Percentiles rank a stretch among this genome's conserved stretches.
phyloP scores from a whole-genome alignment of 2,888 invertebrate species.

The Lepetodrilus schrolli region DNA sequence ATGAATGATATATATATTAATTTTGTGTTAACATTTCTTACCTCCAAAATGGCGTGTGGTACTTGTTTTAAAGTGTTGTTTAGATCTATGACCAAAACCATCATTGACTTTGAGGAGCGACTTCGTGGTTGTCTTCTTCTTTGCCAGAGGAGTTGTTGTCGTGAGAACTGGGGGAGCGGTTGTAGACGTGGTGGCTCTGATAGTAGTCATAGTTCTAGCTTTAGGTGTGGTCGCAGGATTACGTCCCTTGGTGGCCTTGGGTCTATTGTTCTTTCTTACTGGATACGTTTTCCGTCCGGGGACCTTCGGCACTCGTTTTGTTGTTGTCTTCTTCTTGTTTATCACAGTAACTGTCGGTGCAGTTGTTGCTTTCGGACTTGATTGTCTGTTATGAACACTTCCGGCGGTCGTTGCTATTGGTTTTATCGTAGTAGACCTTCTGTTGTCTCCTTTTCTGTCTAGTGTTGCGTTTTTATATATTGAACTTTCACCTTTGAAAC shows the following conservation, averaged over 20 bases:
- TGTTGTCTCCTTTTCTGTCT: not conserved
- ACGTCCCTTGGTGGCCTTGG: not conserved
- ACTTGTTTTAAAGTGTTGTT: not conserved
- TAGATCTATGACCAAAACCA: not conserved
- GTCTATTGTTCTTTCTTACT: too few relatives aligned
- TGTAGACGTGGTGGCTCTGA: not conserved
- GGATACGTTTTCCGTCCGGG: too few relatives aligned
- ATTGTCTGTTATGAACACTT: not conserved
- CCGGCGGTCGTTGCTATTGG: not conserved
- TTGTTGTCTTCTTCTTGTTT: not conserved
- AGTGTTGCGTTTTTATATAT: not conserved
- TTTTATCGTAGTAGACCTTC: not conserved
- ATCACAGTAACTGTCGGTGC: not conserved
- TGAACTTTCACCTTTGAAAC: not conserved
- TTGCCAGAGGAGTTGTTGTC: not conserved
- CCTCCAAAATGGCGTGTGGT: not conserved
- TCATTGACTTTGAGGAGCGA: not conserved
- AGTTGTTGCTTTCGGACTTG: not conserved
- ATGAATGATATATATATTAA: too few relatives aligned
- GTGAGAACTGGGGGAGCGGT: not conserved
- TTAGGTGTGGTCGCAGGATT: not conserved
- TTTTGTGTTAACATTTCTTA: too few relatives aligned
- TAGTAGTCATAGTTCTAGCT: not conserved
- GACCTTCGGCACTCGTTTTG: too few relatives aligned
- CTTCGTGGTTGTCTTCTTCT: not conserved